Conservation (phyloP, 1,140 invertebrate species). For the Ostrea denselamellosa region DNA sequence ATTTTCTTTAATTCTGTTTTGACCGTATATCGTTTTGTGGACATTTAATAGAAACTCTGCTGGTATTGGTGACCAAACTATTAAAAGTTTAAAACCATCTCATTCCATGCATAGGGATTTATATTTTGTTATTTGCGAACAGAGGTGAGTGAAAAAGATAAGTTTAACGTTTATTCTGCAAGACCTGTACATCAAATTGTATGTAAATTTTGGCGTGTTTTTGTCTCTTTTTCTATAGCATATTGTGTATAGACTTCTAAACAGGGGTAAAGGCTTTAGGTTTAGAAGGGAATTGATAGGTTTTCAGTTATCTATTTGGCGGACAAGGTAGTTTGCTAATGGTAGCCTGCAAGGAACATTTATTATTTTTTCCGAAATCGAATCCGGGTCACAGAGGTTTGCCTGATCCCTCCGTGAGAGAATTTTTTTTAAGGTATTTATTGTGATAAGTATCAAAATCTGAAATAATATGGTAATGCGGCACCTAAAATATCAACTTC, state of each 20-base stretch:
- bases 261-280: background rate
- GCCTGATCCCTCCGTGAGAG: background rate
- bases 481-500: slow-evolving; percentile 8
- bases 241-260: background rate
- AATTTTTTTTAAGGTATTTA: background rate
- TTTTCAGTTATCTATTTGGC: slow-evolving; percentile 3
- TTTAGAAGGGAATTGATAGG: background rate
- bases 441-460: slow-evolving; percentile 14
- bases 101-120: background rate
- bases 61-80: background rate
- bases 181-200: background rate
- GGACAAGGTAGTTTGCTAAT: background rate
- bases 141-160: background rate
- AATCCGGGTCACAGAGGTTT: slow-evolving; percentile 26
- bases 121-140: background rate
- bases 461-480: slow-evolving; percentile 25
- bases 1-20: background rate
- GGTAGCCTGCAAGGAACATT: background rate
- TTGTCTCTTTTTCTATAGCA: background rate
- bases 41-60: background rate
- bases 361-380: slow-evolving; percentile 20
- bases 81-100: background rate
- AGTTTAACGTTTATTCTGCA: background rate
- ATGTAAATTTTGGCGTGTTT: background rate
- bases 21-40: background rate